Evolutionary conservation across 2,113 vertebrate species (phyloP).

Genomic region (Colinus virginianus): DNA sequence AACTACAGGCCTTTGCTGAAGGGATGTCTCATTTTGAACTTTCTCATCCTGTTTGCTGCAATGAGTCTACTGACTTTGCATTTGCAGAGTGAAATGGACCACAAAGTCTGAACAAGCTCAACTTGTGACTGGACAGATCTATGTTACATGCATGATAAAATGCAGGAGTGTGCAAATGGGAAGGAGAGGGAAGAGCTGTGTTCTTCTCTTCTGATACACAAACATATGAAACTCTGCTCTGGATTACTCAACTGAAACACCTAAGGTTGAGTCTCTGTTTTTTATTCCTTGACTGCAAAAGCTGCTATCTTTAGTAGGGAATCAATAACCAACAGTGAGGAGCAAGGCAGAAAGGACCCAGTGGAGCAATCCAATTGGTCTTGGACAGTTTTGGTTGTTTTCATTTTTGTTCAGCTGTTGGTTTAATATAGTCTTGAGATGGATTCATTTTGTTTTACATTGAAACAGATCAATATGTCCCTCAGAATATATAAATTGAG

Average conservation of each 20-base stretch:
- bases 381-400: background rate
- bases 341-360: background rate
- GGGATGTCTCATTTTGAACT: background rate
- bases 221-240: background rate
- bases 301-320: background rate
- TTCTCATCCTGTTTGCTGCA: background rate
- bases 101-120: background rate
- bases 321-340: background rate
- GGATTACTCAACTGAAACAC: background rate
- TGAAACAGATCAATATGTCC: fast-evolving
- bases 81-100: background rate
- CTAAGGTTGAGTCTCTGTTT: background rate
- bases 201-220: background rate
- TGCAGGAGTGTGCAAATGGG: background rate
- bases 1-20: background rate
- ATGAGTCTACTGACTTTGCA: fast-evolving
- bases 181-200: background rate
- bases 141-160: background rate
- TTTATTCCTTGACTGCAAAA: background rate
- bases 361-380: fast-evolving
- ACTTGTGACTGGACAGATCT: background rate
- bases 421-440: background rate
- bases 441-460: background rate
- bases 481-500: fast-evolving
- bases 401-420: background rate